These are phyloP conservation scores for Melieria crassipennis DNA, from an alignment of 2,888 invertebrate species.

Conservation along the genomic window DNA sequence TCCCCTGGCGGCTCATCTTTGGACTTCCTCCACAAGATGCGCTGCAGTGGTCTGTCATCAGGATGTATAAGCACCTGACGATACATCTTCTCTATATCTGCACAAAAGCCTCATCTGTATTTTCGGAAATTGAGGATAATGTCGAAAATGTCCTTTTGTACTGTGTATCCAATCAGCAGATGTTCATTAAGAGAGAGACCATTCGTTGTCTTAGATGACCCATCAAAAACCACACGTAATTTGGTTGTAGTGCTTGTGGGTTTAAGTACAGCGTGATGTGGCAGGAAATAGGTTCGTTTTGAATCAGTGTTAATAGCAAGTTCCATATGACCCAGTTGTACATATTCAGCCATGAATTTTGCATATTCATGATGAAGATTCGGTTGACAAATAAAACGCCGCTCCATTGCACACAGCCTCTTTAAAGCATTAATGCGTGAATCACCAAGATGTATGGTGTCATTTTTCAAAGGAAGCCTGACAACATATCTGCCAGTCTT, in stretches of 20 bases:
- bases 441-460: not conserved
- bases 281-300: slow-evolving; percentile 34
- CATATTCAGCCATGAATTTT: slow-evolving; percentile 36
- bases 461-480: slow-evolving; percentile 7
- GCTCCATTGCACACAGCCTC: not conserved
- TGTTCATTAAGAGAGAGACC: slow-evolving; percentile 37
- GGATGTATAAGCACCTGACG: slow-evolving; percentile 18
- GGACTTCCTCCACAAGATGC: slow-evolving; percentile 18
- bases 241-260: slow-evolving; percentile 32
- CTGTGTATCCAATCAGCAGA: slow-evolving; percentile 38
- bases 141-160: slow-evolving; percentile 25
- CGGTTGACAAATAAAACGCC: not conserved
- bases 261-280: slow-evolving; percentile 35
- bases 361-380: slow-evolving; percentile 17
- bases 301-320: not conserved
- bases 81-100: slow-evolving; percentile 31
- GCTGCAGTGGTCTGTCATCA: slow-evolving; percentile 16
- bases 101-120: slow-evolving; percentile 7
- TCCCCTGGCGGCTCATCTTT: slow-evolving; percentile 26
- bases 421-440: not conserved
- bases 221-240: slow-evolving; percentile 45
- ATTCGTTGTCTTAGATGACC: slow-evolving; percentile 41
- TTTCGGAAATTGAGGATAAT: slow-evolving; percentile 16
- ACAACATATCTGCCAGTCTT: not conserved
- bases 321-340: slow-evolving; percentile 30